A percentile compares a stretch with the other conserved stretches of the same genome.
Conservation (phyloP, 1,140 invertebrate species). For the Acyrthosiphon pisum region DNA sequence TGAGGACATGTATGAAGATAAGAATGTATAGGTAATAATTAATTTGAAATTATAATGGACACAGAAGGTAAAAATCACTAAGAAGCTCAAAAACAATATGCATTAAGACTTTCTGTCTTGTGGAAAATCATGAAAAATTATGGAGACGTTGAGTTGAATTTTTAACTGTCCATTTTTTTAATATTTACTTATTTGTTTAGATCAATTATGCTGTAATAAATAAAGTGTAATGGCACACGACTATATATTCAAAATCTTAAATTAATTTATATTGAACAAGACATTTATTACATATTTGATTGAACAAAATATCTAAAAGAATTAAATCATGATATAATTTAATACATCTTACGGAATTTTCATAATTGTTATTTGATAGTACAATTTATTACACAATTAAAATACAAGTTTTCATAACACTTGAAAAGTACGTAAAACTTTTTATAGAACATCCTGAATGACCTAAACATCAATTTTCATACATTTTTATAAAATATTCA, state of each 20-base stretch:
- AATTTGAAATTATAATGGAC: background rate
- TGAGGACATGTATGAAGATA: background rate
- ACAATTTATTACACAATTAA: background rate
- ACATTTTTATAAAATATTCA: background rate
- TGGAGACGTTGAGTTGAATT: background rate
- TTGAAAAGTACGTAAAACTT: background rate
- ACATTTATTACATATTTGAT: background rate
- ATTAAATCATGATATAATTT: too few relatives aligned
- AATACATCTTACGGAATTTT: too few relatives aligned
- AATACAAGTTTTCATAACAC: background rate
- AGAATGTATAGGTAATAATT: background rate
- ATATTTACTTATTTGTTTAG: background rate
- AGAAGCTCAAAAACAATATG: background rate
- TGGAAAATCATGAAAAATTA: background rate
- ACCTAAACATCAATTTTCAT: background rate
- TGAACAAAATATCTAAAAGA: background rate
- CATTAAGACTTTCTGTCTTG: background rate
- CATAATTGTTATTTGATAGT: too few relatives aligned
- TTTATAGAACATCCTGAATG: background rate
- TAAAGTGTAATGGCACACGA: background rate
- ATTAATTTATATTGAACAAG: background rate
- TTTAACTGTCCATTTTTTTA: background rate
- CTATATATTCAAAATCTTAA: background rate
- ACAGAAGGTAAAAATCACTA: background rate
- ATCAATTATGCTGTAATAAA: background rate